These are phyloP conservation scores for Leptopilina boulardi DNA, from an alignment of 1,140 invertebrate genomes.

Conservation along the genomic window DNA sequence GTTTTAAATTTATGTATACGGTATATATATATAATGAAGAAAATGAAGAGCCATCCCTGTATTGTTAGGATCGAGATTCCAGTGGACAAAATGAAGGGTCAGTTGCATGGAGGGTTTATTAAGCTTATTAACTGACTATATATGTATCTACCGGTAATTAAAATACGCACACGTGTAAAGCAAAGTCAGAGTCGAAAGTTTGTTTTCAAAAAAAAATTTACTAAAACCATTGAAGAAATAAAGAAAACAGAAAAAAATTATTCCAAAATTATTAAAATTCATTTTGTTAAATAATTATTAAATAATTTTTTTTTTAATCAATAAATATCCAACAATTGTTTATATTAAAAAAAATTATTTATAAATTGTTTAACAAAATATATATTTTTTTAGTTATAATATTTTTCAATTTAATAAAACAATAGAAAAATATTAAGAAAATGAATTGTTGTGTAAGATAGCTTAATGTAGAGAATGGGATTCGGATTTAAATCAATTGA, in stretches of 20 bases:
- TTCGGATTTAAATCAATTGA: slow-evolving; percentile 54
- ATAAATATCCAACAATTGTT: too few relatives aligned
- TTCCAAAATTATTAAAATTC: too few relatives aligned
- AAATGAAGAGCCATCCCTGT: slow-evolving; percentile 58
- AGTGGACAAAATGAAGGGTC: slow-evolving; percentile 53
- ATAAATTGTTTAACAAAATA: too few relatives aligned
- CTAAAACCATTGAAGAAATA: too few relatives aligned
- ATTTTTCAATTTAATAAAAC: background rate
- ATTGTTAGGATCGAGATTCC: slow-evolving; percentile 54
- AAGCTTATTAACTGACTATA: slow-evolving; percentile 66
- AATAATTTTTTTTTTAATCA: too few relatives aligned
- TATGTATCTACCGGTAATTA: slow-evolving; percentile 38
- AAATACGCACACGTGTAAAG: background rate
- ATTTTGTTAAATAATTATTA: too few relatives aligned
- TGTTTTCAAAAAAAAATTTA: too few relatives aligned
- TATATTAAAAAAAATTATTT: too few relatives aligned
- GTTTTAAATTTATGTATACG: too few relatives aligned
- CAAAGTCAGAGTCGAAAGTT: background rate
- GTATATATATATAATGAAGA: slow-evolving; percentile 35
- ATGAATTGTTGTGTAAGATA: background rate
- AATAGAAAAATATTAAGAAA: background rate
- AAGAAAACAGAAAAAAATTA: too few relatives aligned
- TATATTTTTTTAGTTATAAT: too few relatives aligned
- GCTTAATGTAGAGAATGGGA: slow-evolving; percentile 27
- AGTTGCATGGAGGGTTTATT: slow-evolving; percentile 62